Base-by-base conservation (phyloP, 2,888 invertebrate species). In the Dryobota labecula region DNA sequence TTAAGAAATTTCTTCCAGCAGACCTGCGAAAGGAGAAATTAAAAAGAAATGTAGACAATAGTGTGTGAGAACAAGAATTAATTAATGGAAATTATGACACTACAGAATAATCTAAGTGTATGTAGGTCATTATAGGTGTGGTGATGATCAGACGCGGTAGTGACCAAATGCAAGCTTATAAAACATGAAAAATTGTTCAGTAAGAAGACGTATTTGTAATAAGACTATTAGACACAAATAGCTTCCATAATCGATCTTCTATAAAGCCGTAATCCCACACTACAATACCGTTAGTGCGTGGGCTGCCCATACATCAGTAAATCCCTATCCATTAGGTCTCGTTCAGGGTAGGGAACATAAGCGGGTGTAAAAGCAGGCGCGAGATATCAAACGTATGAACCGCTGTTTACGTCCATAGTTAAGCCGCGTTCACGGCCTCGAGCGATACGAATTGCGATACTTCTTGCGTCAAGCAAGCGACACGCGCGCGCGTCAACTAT, bases 201-300 rank as follows among this genome's bases (percentile, higher is more conserved):
- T 24, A 5, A 13, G 11, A 47, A 47, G 11, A 47, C n/a, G 47
- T 24, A 47, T 47, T 24, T 24, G 49, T 49, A 24, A 49, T 49
- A 49, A 49, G 30, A 60, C 2, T 51, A 5, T 33, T n/a, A 49
- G 7, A 33, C 18, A 43, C 24, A 58, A 45, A 71, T 49, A 33
- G 13, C 18, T 45, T 9, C 27, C 11, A 27, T 30, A 49, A 73
- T 73, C 43, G 30, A 73, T 73, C 30, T 53, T 66, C n/a, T 53
- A 41, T 45, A 66, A 49, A 58, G 24, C 57, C 45, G 18, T 66
- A 45, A 73, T 65, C 30, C 24, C 15, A 73, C 51, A 73, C 66
- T 66, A 72, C 47, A 69, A 72, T 41, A n/a, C 15, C 24, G 24
- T 47, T 27, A 38, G 49, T 20, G 24, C 2, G 74, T 65, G 51